Evolutionary conservation across 2,888 invertebrate species (phyloP).

Genomic region (Apamea sordens): DNA sequence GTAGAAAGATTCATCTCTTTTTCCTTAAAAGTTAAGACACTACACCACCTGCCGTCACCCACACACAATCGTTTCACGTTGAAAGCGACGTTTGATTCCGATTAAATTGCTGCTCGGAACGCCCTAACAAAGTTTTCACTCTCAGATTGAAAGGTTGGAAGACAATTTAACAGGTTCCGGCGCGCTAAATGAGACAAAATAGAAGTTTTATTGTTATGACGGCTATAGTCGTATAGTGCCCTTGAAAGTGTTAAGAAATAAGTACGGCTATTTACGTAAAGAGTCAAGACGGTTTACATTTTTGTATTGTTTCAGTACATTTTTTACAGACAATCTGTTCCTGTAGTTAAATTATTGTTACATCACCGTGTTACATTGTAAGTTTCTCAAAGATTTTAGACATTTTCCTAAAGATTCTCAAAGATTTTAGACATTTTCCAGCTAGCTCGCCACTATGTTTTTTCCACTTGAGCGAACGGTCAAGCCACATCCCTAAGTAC

Average conservation of each 20-base stretch:
- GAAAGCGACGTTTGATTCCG: constrained; percentile 27
- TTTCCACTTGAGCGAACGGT: no score
- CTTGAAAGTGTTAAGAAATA: background rate
- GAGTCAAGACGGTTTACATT: background rate
- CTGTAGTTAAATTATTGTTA: no score
- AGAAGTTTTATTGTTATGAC: no score
- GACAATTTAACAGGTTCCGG: background rate
- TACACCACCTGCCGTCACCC: background rate
- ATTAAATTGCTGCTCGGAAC: constrained; percentile 9
- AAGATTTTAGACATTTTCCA: no score
- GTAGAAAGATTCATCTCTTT: background rate
- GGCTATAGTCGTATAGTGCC: no score
- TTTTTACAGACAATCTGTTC: background rate
- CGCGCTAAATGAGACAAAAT: no score
- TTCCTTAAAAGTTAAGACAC: background rate
- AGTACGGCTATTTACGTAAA: background rate
- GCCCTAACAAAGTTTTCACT: constrained; percentile 2
- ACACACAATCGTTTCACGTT: background rate
- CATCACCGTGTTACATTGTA: no score
- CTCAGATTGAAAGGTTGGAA: constrained; percentile 24
- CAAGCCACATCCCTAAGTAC: no score
- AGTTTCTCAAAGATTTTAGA: no score
- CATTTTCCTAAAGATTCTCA: no score
- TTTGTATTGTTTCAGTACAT: background rate
- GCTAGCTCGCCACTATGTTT: no score